These are phyloP conservation scores for Platysternon megacephalum DNA, from an alignment of 2,113 vertebrate species.

Conservation along the genomic window DNA sequence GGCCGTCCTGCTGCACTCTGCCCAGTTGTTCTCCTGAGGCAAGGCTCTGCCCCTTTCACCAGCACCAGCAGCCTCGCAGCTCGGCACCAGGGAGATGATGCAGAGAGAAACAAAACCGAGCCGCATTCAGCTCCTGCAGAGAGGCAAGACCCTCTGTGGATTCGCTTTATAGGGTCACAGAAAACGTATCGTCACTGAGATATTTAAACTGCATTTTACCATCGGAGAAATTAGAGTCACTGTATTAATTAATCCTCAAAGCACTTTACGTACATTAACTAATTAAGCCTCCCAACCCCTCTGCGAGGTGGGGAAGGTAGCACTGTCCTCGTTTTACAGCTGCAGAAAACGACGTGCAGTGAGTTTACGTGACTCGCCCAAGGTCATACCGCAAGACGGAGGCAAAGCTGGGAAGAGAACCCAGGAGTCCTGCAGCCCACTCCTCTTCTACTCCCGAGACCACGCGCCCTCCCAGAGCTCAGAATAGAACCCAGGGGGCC, in stretches of 20 bases:
- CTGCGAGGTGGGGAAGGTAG: conserved; percentile 44
- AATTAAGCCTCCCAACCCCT: conserved; percentile 65
- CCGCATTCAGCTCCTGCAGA: background rate
- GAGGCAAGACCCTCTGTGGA: accelerated
- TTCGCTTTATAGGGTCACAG: conserved; percentile 4
- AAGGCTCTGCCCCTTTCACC: background rate
- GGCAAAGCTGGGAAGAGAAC: background rate
- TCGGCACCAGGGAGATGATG: background rate
- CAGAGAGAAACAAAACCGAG: background rate
- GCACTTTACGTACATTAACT: conserved; percentile 69
- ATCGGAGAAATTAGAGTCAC: conserved; percentile 49
- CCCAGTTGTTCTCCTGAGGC: accelerated
- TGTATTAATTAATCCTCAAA: conserved; percentile 76
- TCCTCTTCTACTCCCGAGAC: accelerated
- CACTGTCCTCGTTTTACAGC: conserved; percentile 45
- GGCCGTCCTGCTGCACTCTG: accelerated
- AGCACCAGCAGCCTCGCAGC: background rate
- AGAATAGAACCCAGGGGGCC: background rate
- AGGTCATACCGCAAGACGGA: accelerated
- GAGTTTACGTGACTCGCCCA: background rate
- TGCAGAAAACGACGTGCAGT: accelerated
- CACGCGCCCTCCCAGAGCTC: background rate
- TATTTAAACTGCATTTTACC: conserved; percentile 7
- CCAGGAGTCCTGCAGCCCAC: accelerated
- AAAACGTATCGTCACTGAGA: background rate